Evolutionary conservation across 2,113 vertebrate species (phyloP), one percentile per base, ranked within the genome.

Genomic region (Dasypus novemcinctus): DNA sequence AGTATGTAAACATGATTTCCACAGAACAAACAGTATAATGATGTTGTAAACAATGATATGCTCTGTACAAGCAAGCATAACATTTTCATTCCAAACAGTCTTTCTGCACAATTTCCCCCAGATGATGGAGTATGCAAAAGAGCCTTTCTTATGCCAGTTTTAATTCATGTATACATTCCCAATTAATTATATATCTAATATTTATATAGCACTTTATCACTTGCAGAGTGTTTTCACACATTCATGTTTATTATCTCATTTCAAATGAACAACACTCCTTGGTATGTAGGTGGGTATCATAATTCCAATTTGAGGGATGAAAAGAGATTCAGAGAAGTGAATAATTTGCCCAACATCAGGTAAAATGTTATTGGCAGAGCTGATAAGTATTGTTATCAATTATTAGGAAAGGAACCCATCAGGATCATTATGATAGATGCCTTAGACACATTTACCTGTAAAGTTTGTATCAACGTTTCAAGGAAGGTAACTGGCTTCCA

Each of bases 101-200:
- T 86, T 85, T 79, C 81, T 52, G 72, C 69, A 72, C 7, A 43
- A 71, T 87, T 49, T 86, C 49, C 18, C 49, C 23, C 18, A 59
- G 38, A 72, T 66, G 20, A 84, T 33, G 41, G 36, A 68, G 4
- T 87, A 63, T 49, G 12, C 21, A n/a, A 80, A 41, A 63, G 36
- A 49, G 5, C 14, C 36, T 90, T 68, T 63, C 20, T 74, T 72
- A 72, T 14, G 18, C 13, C 33, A 79, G 15, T 52, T 71, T 81
- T 79, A 82, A 93, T 92, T 85, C 20, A 20, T 68, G 10, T 80
- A 11, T 95, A 41, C 84, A 61, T 93, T 78, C 66, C 36, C 54
- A 90, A 92, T 82, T 88, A 88, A 88, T 96, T 93, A 43, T 27
- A 71, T 63, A 54, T 49, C 23, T 85, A 69, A 87, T 95, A 74